These are phyloP conservation scores for Rambutsinella grinnellia DNA, from an alignment of 2,888 invertebrate species.

Conservation along the genomic window DNA sequence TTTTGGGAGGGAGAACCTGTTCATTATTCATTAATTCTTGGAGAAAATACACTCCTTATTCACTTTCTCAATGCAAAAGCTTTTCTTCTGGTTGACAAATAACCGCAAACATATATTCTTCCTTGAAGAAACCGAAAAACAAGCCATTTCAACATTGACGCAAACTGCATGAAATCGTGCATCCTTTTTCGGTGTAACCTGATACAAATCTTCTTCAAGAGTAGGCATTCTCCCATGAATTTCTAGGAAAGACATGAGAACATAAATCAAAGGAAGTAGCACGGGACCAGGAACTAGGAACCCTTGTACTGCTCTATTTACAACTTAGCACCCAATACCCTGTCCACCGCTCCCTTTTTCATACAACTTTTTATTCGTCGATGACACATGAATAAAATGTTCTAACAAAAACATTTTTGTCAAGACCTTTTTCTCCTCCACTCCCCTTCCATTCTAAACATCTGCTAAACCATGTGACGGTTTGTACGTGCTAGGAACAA, in stretches of 20 bases:
- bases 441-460: neutral
- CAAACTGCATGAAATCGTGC: too few species aligned
- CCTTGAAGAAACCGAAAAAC: neutral
- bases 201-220: neutral
- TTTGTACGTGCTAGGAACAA: too few species aligned
- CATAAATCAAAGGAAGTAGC: neutral
- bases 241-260: neutral
- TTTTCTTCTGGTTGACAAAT: neutral
- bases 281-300: neutral
- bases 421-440: neutral
- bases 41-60: neutral
- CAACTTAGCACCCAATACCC: neutral
- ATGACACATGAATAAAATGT: neutral
- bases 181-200: too few species aligned
- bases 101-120: neutral
- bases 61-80: neutral
- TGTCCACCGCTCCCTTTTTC: neutral
- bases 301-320: neutral
- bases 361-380: neutral
- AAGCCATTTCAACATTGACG: neutral
- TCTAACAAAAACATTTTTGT: neutral
- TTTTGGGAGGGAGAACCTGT: too few species aligned
- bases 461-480: too few species aligned
- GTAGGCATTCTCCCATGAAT: neutral
- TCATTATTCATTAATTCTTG: too few species aligned